A percentile compares a stretch with the other conserved stretches of the same genome.
Conservation (phyloP, 2,797 vertebrate species). For the Philypnodon macrostomus region DNA sequence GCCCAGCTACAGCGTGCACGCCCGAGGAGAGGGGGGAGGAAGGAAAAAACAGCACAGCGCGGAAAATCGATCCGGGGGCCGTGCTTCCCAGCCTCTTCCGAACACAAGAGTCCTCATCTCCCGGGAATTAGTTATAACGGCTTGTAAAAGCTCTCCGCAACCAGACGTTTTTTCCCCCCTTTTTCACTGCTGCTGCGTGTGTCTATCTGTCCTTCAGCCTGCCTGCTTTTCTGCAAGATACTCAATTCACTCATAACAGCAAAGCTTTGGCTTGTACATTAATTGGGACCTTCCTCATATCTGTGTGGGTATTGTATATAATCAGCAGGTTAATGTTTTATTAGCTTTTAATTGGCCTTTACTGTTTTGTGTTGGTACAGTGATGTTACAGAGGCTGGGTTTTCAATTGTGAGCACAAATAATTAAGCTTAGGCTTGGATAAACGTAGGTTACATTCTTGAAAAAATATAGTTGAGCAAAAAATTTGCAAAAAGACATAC, state of each 20-base stretch:
- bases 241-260: constrained; percentile 47
- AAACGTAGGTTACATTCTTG: no score
- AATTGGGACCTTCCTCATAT: constrained; percentile 58
- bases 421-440: no score
- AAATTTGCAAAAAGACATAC: no score
- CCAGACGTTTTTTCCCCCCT: constrained; percentile 34
- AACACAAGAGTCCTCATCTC: constrained; percentile 71
- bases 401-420: no score
- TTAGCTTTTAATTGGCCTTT: constrained; percentile 68
- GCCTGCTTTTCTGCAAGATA: constrained; percentile 40
- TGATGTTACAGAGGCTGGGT: constrained; percentile 43
- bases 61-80: constrained; percentile 73
- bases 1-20: constrained; percentile 49
- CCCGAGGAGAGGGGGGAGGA: constrained; percentile 26
- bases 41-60: constrained; percentile 44
- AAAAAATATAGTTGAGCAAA: no score
- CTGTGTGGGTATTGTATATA: constrained; percentile 58
- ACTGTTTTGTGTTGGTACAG: constrained; percentile 51
- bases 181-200: constrained; percentile 44
- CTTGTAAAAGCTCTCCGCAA: constrained; percentile 71
- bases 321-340: constrained; percentile 71
- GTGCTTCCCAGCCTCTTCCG: constrained; percentile 71
- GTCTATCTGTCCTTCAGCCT: constrained; percentile 37
- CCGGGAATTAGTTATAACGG: constrained; percentile 73
- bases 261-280: constrained; percentile 49